These are phyloP conservation scores for Podarcis lilfordi DNA, from an alignment of 2,797 vertebrate species.

Conservation along the genomic window DNA sequence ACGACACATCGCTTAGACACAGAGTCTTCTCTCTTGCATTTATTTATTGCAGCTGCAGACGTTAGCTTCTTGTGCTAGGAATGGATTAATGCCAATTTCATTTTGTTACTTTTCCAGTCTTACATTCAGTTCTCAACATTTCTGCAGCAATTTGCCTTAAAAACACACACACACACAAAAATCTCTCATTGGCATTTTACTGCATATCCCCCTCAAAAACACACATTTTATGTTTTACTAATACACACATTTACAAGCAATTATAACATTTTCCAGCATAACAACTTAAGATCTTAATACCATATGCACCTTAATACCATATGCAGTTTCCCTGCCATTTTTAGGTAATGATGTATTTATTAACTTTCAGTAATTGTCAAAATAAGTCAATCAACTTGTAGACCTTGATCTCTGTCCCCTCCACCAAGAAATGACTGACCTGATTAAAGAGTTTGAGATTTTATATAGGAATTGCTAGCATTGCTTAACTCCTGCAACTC, in stretches of 20 bases:
- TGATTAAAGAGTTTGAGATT: slow-evolving; percentile 35
- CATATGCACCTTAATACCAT: background rate
- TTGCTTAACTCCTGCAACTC: slow-evolving; percentile 55
- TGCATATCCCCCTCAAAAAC: too few species aligned
- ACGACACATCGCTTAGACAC: too few species aligned
- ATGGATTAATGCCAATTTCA: too few species aligned
- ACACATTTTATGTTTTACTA: too few species aligned
- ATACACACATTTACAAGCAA: too few species aligned
- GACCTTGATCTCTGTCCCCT: slow-evolving; percentile 12
- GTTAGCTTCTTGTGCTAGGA: too few species aligned
- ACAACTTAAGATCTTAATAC: background rate
- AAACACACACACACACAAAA: background rate
- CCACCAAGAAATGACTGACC: slow-evolving; percentile 21
- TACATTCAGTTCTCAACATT: too few species aligned
- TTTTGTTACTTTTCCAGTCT: too few species aligned
- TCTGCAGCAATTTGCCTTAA: background rate
- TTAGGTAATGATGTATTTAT: slow-evolving; percentile 10
- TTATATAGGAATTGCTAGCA: slow-evolving; percentile 40
- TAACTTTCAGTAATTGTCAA: slow-evolving; percentile 36
- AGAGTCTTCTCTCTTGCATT: too few species aligned
- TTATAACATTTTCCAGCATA: background rate
- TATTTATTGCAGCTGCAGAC: too few species aligned
- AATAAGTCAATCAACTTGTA: slow-evolving; percentile 33
- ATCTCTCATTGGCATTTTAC: too few species aligned
- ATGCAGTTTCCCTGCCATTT: background rate